Conservation (phyloP, 2,113 vertebrate species). For the Tichodroma muraria region DNA sequence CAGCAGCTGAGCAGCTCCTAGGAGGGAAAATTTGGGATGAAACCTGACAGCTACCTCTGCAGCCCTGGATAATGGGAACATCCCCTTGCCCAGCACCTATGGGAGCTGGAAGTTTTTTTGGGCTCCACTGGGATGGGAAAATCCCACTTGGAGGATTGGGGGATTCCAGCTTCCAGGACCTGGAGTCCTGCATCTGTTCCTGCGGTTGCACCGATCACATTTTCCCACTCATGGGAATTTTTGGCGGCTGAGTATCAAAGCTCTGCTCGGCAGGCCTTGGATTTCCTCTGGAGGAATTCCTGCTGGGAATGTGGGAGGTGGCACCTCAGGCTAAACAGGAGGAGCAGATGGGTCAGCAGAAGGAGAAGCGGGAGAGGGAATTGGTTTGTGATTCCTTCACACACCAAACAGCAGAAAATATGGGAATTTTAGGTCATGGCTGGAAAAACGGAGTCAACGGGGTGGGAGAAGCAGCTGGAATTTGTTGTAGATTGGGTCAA, state of each 20-base stretch:
- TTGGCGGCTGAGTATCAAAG: not conserved
- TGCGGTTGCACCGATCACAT: fast-evolving
- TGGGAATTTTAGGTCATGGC: not conserved
- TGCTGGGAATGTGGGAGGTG: not conserved
- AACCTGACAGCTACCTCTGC: no score
- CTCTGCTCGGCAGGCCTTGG: fast-evolving
- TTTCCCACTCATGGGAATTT: not conserved
- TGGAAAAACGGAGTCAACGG: not conserved
- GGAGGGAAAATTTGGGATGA: not conserved
- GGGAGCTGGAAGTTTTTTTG: not conserved
- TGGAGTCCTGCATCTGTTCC: not conserved
- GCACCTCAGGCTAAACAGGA: not conserved
- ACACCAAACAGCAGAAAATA: not conserved
- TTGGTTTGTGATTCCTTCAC: not conserved
- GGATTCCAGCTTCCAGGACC: not conserved
- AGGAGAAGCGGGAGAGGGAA: not conserved
- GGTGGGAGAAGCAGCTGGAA: not conserved
- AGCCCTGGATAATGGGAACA: not conserved
- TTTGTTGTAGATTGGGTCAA: not conserved
- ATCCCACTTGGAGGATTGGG: not conserved
- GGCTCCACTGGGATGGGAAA: not conserved
- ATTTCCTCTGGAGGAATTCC: not conserved
- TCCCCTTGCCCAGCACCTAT: not conserved
- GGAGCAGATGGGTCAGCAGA: not conserved
- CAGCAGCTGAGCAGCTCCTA: not conserved